phyloP scores from a whole-genome alignment of 2,888 invertebrate genomes.

The Synergus gifuensis region DNA sequence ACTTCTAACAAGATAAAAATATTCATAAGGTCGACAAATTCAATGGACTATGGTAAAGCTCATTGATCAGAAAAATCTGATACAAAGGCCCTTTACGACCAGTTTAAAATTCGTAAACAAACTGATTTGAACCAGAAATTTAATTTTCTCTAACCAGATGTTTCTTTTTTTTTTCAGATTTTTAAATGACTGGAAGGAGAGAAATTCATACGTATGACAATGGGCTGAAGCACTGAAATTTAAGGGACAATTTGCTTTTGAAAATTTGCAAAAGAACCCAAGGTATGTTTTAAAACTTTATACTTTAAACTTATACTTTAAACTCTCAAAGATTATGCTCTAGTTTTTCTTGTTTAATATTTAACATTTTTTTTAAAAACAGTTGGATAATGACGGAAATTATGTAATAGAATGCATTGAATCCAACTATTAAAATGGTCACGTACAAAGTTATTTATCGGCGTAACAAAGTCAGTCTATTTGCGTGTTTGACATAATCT shows the following conservation, averaged over 20 bases:
- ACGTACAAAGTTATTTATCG: neutral
- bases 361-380: neutral
- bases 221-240: slow-evolving; percentile 69
- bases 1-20: slow-evolving; percentile 49
- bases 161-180: slow-evolving; percentile 53
- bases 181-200: slow-evolving; percentile 58
- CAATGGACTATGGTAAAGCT: slow-evolving; percentile 48
- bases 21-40: slow-evolving; percentile 47
- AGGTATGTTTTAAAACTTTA: slow-evolving; percentile 10
- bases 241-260: neutral
- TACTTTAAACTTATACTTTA: neutral
- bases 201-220: slow-evolving; percentile 65
- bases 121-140: neutral
- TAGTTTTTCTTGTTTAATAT: neutral
- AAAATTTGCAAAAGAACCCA: neutral
- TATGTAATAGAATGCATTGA: neutral
- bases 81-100: slow-evolving; percentile 1
- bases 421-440: neutral
- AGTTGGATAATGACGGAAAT: neutral
- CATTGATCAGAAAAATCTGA: slow-evolving; percentile 42
- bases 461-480: neutral
- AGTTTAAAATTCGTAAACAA: slow-evolving; percentile 31
- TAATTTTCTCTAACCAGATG: slow-evolving; percentile 14
- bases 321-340: neutral
- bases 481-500: neutral